Conservation (phyloP, 1,140 invertebrate species). For the Thaumetopoea pityocampa region DNA sequence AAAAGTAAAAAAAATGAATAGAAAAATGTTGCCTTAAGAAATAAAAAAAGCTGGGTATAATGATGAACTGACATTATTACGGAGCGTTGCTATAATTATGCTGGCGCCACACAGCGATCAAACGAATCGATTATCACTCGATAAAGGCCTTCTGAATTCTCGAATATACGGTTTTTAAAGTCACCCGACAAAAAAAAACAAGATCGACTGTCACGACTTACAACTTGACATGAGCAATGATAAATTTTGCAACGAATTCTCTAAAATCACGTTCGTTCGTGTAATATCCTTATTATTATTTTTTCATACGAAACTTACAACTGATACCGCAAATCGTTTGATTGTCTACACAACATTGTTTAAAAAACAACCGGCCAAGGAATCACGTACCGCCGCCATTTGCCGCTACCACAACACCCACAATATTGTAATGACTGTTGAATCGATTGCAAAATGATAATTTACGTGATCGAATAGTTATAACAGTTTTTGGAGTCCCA, state of each 20-base stretch:
- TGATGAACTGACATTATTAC: too few relatives aligned
- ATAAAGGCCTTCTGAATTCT: too few relatives aligned
- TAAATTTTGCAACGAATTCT: conserved; percentile 4
- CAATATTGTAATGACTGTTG: conserved; percentile 49
- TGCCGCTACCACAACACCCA: conserved; percentile 60
- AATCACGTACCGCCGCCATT: conserved; percentile 62
- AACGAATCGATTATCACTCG: too few relatives aligned
- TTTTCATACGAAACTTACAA: conserved; percentile 49
- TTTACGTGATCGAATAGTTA: conserved; percentile 61
- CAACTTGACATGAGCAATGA: too few relatives aligned
- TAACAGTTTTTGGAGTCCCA: conserved; percentile 55
- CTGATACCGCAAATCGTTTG: conserved; percentile 44
- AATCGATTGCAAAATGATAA: conserved; percentile 69
- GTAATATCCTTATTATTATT: conserved; percentile 60
- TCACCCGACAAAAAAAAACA: too few relatives aligned
- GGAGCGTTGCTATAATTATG: too few relatives aligned
- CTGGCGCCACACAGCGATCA: too few relatives aligned
- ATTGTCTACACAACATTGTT: conserved; percentile 19
- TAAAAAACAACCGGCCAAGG: conserved; percentile 50
- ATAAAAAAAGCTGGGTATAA: too few relatives aligned
- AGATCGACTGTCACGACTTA: too few relatives aligned
- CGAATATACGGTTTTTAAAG: too few relatives aligned
- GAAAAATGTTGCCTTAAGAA: too few relatives aligned
- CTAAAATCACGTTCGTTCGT: conserved; percentile 22
- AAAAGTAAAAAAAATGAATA: too few relatives aligned